Evolutionary conservation across 1,140 invertebrate species (phyloP).

Genomic region (Aphaenogaster ashmeadi): DNA sequence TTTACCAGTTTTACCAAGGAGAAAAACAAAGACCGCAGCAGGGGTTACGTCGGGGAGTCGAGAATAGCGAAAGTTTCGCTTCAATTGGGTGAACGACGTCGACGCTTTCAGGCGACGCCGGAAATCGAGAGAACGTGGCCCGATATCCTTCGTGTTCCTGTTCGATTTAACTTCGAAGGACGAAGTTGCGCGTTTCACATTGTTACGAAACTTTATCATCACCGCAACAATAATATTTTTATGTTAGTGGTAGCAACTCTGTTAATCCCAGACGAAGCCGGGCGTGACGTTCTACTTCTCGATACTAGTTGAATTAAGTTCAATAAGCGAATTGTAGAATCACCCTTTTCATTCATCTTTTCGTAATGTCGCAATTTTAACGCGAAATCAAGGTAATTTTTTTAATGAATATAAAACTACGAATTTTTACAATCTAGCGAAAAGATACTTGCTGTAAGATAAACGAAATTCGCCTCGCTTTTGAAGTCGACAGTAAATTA

Average conservation of each 20-base stretch:
- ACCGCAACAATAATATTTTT: conserved; percentile 62
- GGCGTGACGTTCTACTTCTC: background rate
- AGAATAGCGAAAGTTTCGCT: conserved; percentile 56
- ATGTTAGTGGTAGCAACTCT: conserved; percentile 26
- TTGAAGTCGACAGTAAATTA: background rate
- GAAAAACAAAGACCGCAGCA: background rate
- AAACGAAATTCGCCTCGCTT: background rate
- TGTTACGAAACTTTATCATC: conserved; percentile 58
- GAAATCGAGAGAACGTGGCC: conserved; percentile 74
- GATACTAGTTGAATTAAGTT: conserved; percentile 29
- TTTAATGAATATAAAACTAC: background rate
- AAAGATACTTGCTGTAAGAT: background rate
- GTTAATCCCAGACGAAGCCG: conserved; percentile 38
- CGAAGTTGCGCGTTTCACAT: conserved; percentile 44
- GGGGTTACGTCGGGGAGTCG: conserved; percentile 31
- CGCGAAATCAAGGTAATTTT: background rate
- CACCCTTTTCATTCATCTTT: background rate
- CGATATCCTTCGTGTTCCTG: conserved; percentile 66
- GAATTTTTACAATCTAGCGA: background rate
- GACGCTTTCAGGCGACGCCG: conserved; percentile 60
- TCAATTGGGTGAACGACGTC: conserved; percentile 49
- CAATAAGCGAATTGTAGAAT: background rate
- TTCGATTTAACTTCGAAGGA: conserved; percentile 64
- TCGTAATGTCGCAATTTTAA: background rate
- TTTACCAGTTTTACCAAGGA: background rate